Base-by-base conservation (phyloP, 2,113 vertebrate species). In the Prochilodus magdalenae region DNA sequence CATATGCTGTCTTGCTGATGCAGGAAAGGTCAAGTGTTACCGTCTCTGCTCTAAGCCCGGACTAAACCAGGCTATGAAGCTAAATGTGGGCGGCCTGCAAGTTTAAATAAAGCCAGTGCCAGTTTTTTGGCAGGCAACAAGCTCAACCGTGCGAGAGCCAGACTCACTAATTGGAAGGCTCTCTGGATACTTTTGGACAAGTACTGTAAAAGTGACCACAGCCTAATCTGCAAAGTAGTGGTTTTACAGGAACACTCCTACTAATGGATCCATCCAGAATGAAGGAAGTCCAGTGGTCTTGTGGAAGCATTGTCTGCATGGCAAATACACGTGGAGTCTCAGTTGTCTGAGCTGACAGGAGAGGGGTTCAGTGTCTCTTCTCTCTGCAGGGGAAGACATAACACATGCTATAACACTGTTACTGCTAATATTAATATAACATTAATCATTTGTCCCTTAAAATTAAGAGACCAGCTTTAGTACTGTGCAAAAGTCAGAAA, bases 381-480 rank as follows among this genome's bases (percentile, higher is more conserved):
- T 90, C 83, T 92, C 93, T 94, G 88, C 62, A 90, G 84, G n/a
- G 77, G 74, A 15, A 82, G 3, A 78, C 2, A 77, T 11, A 18
- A 22, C 6, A 72, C 20, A 63, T 30, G 16, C 14, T 51, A 16
- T 27, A 30, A 65, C 20, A 63, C 57, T n/a, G 11, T 11, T 3
- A 63, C 24, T 27, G 5, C n/a, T 62, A 62, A n/a, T 26, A 24
- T 2, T 65, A 15, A 29, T 65, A 29, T 30, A 5, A 65, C 27
- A 51, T 16, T 7, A 51, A 15, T 51, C 1, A 44, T 6, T 36
- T 6, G 33, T 36, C 33, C 33, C 6, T 36, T 36, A 6, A 36
- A 36, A 36, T 36, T 36, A 36, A 36, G 33, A 6, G 33, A 36
- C n/a, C n/a, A n/a, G n/a, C n/a, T n/a, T n/a, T n/a, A n/a, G n/a